Conservation (phyloP, 2,113 vertebrate genomes). For the Ranitomeya imitator region DNA sequence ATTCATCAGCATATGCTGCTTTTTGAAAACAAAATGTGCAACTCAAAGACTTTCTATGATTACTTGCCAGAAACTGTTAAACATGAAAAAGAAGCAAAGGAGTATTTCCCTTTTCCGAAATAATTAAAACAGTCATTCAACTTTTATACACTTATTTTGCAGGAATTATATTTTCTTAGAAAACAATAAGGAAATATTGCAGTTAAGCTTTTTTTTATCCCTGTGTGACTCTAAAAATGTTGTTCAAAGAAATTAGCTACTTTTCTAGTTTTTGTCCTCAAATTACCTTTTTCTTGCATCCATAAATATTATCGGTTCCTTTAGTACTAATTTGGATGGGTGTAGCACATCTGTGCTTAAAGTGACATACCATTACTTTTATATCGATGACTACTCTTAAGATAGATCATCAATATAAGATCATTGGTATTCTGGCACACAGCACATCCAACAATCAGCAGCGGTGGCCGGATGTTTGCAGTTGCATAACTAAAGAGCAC, state of each 20-base stretch:
- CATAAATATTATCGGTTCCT: too few relatives aligned
- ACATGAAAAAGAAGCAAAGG: neutral
- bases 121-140: slow-evolving; percentile 29
- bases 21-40: neutral
- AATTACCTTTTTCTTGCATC: neutral
- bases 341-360: too few relatives aligned
- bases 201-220: neutral
- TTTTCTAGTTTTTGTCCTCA: neutral
- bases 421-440: too few relatives aligned
- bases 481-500: too few relatives aligned
- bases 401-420: too few relatives aligned
- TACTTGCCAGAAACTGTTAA: slow-evolving; percentile 14
- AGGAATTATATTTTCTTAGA: neutral
- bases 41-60: neutral
- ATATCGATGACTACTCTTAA: too few relatives aligned
- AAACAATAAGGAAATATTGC: neutral
- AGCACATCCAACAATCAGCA: too few relatives aligned
- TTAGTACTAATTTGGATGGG: too few relatives aligned
- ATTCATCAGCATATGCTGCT: neutral
- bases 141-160: slow-evolving; percentile 4
- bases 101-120: neutral
- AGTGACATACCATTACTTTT: too few relatives aligned
- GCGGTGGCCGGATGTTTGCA: too few relatives aligned
- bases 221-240: neutral
- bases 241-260: neutral